These are phyloP conservation scores for Halictus ligatus DNA, from an alignment of 2,888 invertebrate species.

Conservation along the genomic window DNA sequence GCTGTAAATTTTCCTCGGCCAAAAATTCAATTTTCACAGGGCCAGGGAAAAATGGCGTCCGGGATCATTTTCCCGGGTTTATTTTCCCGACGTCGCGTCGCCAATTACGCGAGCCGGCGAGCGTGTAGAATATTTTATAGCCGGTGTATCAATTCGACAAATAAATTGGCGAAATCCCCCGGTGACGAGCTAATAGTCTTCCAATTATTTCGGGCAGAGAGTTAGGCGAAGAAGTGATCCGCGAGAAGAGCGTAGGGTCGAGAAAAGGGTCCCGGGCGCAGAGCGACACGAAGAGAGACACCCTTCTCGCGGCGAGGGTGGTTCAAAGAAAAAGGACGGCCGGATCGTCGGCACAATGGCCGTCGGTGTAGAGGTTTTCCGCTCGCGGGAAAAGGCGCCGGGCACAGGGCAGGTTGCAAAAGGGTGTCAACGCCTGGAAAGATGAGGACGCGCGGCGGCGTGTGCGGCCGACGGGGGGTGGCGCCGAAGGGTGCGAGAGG, in stretches of 20 bases:
- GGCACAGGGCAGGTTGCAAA: conserved; percentile 24
- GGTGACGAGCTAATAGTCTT: neutral
- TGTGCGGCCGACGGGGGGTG: neutral
- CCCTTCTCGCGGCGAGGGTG: neutral
- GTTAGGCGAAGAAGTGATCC: neutral
- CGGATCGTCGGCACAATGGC: conserved; percentile 24
- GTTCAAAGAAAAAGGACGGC: conserved; percentile 9
- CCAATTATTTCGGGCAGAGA: conserved; percentile 1
- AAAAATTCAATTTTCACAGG: neutral
- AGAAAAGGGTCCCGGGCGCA: neutral
- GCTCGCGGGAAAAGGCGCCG: conserved; percentile 28
- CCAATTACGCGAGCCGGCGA: neutral
- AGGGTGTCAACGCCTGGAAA: conserved; percentile 47
- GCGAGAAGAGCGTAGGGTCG: neutral
- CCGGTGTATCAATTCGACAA: neutral
- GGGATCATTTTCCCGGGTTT: neutral
- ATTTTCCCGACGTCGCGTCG: neutral
- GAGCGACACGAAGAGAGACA: neutral
- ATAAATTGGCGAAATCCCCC: neutral
- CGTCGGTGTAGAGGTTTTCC: conserved; percentile 21
- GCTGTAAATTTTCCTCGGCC: no score
- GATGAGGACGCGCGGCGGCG: neutral
- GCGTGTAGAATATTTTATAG: neutral
- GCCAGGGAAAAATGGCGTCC: neutral
- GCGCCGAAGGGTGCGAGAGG: conserved; percentile 1